Evolutionary conservation across 2,797 vertebrate genomes (phyloP).

Genomic region (Sebastes glaucus): DNA sequence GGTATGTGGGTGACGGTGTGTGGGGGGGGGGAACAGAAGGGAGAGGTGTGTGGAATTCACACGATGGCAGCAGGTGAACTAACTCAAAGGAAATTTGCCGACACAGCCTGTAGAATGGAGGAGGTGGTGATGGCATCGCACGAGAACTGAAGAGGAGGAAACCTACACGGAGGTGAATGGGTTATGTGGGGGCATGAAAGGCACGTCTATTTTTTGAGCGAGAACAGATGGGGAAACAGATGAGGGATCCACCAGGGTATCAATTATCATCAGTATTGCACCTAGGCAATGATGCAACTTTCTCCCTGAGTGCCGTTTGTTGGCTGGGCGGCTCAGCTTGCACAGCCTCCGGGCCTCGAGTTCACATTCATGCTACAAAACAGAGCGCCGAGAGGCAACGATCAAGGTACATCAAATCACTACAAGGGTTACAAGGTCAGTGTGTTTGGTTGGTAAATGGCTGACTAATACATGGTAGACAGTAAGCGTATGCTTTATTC

Average conservation of each 20-base stretch:
- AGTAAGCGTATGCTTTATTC: not conserved
- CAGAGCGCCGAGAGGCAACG: not conserved
- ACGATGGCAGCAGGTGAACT: slow-evolving; percentile 32
- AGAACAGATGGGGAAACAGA: slow-evolving; percentile 74
- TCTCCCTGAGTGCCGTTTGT: slow-evolving; percentile 22
- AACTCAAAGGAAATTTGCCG: slow-evolving; percentile 21
- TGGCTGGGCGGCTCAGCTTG: slow-evolving; percentile 3
- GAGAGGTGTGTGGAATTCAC: not conserved
- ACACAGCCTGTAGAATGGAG: not conserved
- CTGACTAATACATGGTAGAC: not conserved
- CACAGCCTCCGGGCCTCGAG: not conserved
- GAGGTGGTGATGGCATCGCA: not conserved
- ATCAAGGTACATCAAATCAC: slow-evolving; percentile 10
- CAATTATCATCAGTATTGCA: slow-evolving; percentile 68
- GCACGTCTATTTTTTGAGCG: slow-evolving; percentile 51
- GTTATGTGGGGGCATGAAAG: slow-evolving; percentile 32
- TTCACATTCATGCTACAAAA: slow-evolving; percentile 11
- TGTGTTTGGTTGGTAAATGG: not conserved
- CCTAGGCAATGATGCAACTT: slow-evolving; percentile 30
- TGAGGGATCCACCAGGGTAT: slow-evolving; percentile 59
- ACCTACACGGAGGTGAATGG: slow-evolving; percentile 29
- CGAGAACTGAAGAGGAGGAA: slow-evolving; percentile 9
- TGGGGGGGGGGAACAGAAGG: not conserved
- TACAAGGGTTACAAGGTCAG: slow-evolving; percentile 5
- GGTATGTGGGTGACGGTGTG: not conserved